Conservation (phyloP, 2,888 invertebrate genomes). For the Drosophila mulleri region DNA sequence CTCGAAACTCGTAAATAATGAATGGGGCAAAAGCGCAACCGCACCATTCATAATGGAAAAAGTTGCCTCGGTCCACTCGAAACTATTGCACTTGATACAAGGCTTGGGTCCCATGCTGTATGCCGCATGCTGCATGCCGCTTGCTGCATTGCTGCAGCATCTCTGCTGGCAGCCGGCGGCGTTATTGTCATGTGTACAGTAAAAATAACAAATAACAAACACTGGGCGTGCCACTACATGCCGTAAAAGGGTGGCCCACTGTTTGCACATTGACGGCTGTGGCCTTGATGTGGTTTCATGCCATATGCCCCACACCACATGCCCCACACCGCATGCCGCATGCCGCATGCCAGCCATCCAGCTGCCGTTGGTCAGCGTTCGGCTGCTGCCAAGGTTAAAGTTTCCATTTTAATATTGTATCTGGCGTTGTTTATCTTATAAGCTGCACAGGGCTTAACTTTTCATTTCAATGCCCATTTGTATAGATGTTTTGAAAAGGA, state of each 20-base stretch:
- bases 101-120: constrained; percentile 18
- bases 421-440: constrained; percentile 65
- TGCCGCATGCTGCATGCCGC: not conserved
- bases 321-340: not conserved
- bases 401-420: constrained; percentile 68
- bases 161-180: constrained; percentile 57
- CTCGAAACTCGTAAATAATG: constrained; percentile 80
- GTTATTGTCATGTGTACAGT: constrained; percentile 79
- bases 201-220: constrained; percentile 70
- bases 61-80: constrained; percentile 72
- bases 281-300: constrained; percentile 60
- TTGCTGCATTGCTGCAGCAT: constrained; percentile 15
- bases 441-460: constrained; percentile 15
- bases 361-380: not conserved
- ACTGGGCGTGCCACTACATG: constrained; percentile 46
- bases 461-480: constrained; percentile 34
- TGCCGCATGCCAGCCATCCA: not conserved
- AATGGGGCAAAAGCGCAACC: constrained; percentile 78
- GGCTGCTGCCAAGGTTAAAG: constrained; percentile 70
- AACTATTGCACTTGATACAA: constrained; percentile 75
- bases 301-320: constrained; percentile 11
- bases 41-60: constrained; percentile 81
- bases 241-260: constrained; percentile 43
- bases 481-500: constrained; percentile 34
- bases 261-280: constrained; percentile 47